Base-by-base conservation (phyloP, 2,888 invertebrate genomes). In the Sussaba pulchella region DNA sequence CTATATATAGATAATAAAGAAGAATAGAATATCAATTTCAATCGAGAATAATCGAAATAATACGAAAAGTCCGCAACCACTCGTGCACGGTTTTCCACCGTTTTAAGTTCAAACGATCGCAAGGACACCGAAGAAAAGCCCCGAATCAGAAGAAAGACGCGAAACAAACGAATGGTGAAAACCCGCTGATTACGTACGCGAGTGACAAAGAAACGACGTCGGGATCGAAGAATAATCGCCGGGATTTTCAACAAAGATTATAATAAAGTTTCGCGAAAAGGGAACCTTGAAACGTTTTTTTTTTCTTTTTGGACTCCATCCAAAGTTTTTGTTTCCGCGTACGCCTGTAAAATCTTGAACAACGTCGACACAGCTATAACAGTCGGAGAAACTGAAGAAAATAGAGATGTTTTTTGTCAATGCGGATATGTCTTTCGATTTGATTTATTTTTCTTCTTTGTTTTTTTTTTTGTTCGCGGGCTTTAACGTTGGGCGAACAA, bases 311-410 rank as follows among this genome's bases (percentile, higher is more conserved):
- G 73, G 70, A 75, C 54, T 52, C 43, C 63, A 50, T 26, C 82
- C 75, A 82, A 78, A 5, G 52, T 76, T 63, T 57, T 78, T 59
- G 82, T 72, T 82, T 79, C 82, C 82, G 82, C 79, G 79, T 82
- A 63, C 39, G 50, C 69, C 41, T 17, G 41, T 43, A 31, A 39
- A 26, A 14, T 24, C 1, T n/a, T 26, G 12, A n/a, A 52, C 24
- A n/a, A n/a, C n/a, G n/a, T 52, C 52, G 12, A 24, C 17, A 24
- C 4, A 4, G 52, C 47, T 8, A 1, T 52, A 12, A 24, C 12
- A 24, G 24, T 12, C 24, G 17, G 4, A 14, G 24, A 52, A 5
- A 24, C 24, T 19, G 1, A 24, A 24, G 24, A 52, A 52, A 52
- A 52, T 21, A 52, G 24, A 36, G 36, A 12, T 24, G 47, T 19